Evolutionary conservation across 2,888 invertebrate species (phyloP), one percentile per base, ranked within the genome.

Genomic region (Hedya salicella): DNA sequence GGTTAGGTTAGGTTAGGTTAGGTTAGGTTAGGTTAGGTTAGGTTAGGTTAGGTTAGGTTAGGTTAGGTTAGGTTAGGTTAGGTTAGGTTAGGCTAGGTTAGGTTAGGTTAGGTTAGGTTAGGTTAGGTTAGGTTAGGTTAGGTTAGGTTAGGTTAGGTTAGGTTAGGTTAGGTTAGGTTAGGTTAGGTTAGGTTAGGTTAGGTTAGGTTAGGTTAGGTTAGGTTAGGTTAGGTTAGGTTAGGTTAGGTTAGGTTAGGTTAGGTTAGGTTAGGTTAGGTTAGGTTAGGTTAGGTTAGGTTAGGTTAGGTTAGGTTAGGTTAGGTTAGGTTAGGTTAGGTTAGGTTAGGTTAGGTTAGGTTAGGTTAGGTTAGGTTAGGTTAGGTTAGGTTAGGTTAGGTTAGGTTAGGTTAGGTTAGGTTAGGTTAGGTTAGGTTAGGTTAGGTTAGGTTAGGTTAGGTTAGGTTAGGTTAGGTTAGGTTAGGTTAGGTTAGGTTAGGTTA

Each of bases 1-100:
- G 53, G 53, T 53, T 53, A 53, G 53, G 53, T 53, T 53, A 53
- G 48, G 48, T 48, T 48, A 48, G 48, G 48, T 48, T 48, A 48
- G 48, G 48, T 48, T 48, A 48, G 48, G 48, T 48, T 48, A 48
- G 48, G 48, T 48, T 48, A 48, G 48, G 48, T 48, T 48, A 48
- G 48, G 48, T 48, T 48, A 48, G 48, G 48, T 48, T 48, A 48
- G 48, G 48, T 48, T 48, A 48, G 48, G 48, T 48, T 48, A 48
- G 48, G 48, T 48, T 48, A 48, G 48, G 48, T 48, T 48, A 48
- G 48, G 48, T 48, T 48, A 48, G 48, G 48, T 48, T 48, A 48
- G 48, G 48, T 48, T 48, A 48, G 48, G 48, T 48, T 48, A 48
- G 48, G 48, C 17, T 48, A 48, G 48, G 48, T 48, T 48, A 48